These are phyloP conservation scores for Cetonia aurata DNA, from an alignment of 2,888 invertebrate genomes.

Conservation along the genomic window DNA sequence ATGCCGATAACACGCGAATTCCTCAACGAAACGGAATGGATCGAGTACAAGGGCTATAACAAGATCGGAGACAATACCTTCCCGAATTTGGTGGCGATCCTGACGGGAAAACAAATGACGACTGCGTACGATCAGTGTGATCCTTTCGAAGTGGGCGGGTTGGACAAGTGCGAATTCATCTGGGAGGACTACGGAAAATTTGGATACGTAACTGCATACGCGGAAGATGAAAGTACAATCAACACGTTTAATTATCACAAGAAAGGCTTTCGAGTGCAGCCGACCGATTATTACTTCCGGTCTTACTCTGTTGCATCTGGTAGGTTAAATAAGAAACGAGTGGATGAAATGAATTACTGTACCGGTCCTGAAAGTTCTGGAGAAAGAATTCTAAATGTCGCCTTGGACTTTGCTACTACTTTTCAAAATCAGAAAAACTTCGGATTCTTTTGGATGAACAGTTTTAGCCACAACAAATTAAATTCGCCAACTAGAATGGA, in stretches of 20 bases:
- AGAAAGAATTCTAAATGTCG: constrained; percentile 79
- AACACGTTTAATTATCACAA: constrained; percentile 83
- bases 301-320: constrained; percentile 81
- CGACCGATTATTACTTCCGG: constrained; percentile 85
- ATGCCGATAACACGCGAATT: constrained; percentile 80
- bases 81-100: constrained; percentile 87
- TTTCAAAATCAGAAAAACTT: constrained; percentile 76
- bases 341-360: constrained; percentile 66
- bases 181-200: constrained; percentile 81
- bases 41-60: constrained; percentile 64
- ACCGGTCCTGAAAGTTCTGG: constrained; percentile 74
- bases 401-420: constrained; percentile 74
- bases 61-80: constrained; percentile 91
- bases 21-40: constrained; percentile 70
- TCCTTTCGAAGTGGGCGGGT: constrained; percentile 70
- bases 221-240: constrained; percentile 80
- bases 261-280: constrained; percentile 77
- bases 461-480: constrained; percentile 79
- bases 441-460: constrained; percentile 84
- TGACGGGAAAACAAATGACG: constrained; percentile 71
- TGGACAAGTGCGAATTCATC: constrained; percentile 72
- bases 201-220: constrained; percentile 84
- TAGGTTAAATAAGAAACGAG: constrained; percentile 57
- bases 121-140: constrained; percentile 42
- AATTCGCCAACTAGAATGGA: constrained; percentile 79